phyloP scores from a whole-genome alignment of 2,888 invertebrate species.

The Prosapia bicincta region DNA sequence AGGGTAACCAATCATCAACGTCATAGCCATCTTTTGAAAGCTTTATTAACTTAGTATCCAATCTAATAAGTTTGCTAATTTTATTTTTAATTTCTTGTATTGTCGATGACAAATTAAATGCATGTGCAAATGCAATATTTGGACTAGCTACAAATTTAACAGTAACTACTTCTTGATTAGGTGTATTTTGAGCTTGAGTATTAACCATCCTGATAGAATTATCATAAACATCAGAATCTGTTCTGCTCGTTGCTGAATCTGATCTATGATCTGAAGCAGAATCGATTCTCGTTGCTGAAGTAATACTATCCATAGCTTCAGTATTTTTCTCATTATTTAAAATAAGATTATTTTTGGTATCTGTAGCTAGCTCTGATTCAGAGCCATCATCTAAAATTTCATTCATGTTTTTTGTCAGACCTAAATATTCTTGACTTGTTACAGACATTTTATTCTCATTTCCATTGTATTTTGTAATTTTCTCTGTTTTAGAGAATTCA shows the following conservation, averaged over 20 bases:
- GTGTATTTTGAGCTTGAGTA: slow-evolving; percentile 18
- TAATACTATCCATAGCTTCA: background rate
- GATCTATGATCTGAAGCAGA: background rate
- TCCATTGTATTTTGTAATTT: no score
- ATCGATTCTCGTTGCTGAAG: background rate
- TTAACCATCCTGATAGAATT: slow-evolving; percentile 8
- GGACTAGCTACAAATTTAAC: slow-evolving; percentile 37
- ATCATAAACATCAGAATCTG: background rate
- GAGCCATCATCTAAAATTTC: no score
- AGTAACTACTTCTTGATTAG: slow-evolving; percentile 33
- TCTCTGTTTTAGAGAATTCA: no score
- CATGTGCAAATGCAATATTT: slow-evolving; percentile 35
- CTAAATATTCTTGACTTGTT: background rate
- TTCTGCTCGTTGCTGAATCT: background rate
- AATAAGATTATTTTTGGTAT: background rate
- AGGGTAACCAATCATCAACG: slow-evolving; percentile 40
- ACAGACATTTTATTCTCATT: no score
- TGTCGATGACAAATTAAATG: slow-evolving; percentile 36
- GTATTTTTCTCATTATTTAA: background rate
- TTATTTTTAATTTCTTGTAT: slow-evolving; percentile 37
- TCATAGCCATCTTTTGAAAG: slow-evolving; percentile 40
- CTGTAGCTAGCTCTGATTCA: no score
- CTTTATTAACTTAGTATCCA: slow-evolving; percentile 32
- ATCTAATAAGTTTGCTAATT: slow-evolving; percentile 35
- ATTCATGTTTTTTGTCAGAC: background rate